Evolutionary conservation across 2,888 invertebrate species (phyloP).

Genomic region (Rhagophthalmus giganteus): DNA sequence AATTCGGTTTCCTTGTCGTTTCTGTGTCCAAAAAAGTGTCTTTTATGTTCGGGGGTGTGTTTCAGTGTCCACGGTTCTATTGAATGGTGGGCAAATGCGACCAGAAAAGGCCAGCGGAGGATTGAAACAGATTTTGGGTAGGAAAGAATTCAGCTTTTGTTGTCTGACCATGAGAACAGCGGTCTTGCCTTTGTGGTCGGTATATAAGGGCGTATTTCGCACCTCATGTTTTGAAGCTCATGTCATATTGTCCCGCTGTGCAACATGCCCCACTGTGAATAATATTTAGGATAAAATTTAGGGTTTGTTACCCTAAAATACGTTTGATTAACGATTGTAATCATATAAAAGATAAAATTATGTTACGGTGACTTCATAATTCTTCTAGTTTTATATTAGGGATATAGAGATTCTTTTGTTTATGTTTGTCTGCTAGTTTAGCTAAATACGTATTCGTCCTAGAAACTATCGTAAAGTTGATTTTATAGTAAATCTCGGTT

Average conservation of each 20-base stretch:
- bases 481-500: slow-evolving; percentile 8
- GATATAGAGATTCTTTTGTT: too few relatives aligned
- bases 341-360: slow-evolving; percentile 30
- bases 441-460: background rate
- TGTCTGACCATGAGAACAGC: slow-evolving; percentile 40
- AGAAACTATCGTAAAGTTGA: background rate
- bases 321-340: slow-evolving; percentile 47
- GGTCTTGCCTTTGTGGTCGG: slow-evolving; percentile 24
- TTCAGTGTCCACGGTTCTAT: slow-evolving; percentile 34
- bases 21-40: background rate
- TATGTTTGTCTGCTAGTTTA: slow-evolving; percentile 1
- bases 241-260: slow-evolving; percentile 30
- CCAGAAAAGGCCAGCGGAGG: slow-evolving; percentile 39
- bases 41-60: slow-evolving; percentile 21
- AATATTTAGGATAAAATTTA: slow-evolving; percentile 38
- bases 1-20: too few relatives aligned
- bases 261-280: slow-evolving; percentile 38
- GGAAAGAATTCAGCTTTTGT: slow-evolving; percentile 42
- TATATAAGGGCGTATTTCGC: slow-evolving; percentile 28
- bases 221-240: slow-evolving; percentile 24
- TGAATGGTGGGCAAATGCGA: slow-evolving; percentile 42
- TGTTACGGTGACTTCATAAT: slow-evolving; percentile 33
- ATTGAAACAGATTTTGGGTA: slow-evolving; percentile 33
- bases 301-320: slow-evolving; percentile 40
- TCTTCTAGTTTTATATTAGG: too few relatives aligned